phyloP scores from a whole-genome alignment of 2,797 vertebrate species.

The Dryobates pubescens region DNA sequence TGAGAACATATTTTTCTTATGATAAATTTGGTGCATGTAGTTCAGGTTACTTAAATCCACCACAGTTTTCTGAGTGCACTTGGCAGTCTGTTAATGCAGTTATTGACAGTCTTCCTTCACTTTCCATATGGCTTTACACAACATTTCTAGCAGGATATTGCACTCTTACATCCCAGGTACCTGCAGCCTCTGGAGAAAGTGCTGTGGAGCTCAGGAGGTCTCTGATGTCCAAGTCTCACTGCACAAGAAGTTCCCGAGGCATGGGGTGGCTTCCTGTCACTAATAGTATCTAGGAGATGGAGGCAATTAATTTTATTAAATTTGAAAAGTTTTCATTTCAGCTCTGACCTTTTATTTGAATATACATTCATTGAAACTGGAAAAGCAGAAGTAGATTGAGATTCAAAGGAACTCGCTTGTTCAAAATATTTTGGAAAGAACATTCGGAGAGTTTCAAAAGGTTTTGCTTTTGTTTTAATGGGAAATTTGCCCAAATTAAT shows the following conservation, averaged over 20 bases:
- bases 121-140: not conserved
- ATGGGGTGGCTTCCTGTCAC: not conserved
- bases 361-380: not conserved
- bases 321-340: conserved; percentile 7
- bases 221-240: not conserved
- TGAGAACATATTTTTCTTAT: not conserved
- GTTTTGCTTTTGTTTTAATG: conserved; percentile 37
- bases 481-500: conserved; percentile 56
- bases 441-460: conserved; percentile 16
- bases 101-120: not conserved
- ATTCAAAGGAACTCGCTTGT: conserved; percentile 14
- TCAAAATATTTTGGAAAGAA: conserved; percentile 41
- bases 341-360: conserved; percentile 28
- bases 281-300: not conserved
- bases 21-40: not conserved
- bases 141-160: not conserved
- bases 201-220: not conserved
- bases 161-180: not conserved
- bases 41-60: not conserved
- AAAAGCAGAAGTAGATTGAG: conserved; percentile 22
- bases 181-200: not conserved
- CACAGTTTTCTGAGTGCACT: not conserved
- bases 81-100: not conserved
- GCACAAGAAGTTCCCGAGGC: not conserved
- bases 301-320: not conserved